Base-by-base conservation (phyloP, 1,140 invertebrate species). In the Sminthurides bifidus region DNA sequence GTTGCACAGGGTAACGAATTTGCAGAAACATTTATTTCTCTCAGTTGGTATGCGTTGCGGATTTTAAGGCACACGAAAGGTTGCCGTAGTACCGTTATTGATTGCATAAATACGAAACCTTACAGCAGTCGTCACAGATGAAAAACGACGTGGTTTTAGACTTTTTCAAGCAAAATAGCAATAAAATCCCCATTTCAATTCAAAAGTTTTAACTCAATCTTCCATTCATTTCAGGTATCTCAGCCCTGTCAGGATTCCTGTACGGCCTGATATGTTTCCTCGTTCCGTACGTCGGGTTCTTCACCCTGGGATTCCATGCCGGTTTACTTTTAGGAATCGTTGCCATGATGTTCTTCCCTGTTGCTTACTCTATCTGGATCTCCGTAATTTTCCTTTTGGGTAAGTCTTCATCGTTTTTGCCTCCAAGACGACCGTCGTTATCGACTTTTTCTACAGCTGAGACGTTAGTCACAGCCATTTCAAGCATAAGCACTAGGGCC, bases 231-330 rank as follows among this genome's bases (percentile, higher is more conserved):
- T 19, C 21, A 60, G 60, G 51, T 27, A 57, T 60, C 35, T 56
- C 56, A 43, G 51, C 57, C 15, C 54, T 63, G 17, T 55, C 83
- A 10, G 85, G 85, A 15, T 69, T 87, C 17, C 70, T 89, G 4
- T 84, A 85, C 63, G 85, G 85, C 2, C 75, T 87, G 23, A 83
- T 87, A 61, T 86, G 84, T 1, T 81, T 82, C 81, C 72, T 87
- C 54, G 83, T 88, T 30, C 83, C 86, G 67, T 86, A 87, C 67
- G 81, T 87, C 3, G 85, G 85, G 21, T 76, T 89, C 12, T 87
- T 88, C 68, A 80, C 87, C 73, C 82, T 82, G 12, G 85, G 85
- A n/a, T 80, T 89, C 62, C 82, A 86, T 66, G 80, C 84, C 0
- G 85, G 85, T 8, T 70, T n/a, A n/a, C n/a, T n/a, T n/a, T n/a